Conservation (phyloP, 2,888 invertebrate species). For the Hirtodrosophila histrioides region DNA sequence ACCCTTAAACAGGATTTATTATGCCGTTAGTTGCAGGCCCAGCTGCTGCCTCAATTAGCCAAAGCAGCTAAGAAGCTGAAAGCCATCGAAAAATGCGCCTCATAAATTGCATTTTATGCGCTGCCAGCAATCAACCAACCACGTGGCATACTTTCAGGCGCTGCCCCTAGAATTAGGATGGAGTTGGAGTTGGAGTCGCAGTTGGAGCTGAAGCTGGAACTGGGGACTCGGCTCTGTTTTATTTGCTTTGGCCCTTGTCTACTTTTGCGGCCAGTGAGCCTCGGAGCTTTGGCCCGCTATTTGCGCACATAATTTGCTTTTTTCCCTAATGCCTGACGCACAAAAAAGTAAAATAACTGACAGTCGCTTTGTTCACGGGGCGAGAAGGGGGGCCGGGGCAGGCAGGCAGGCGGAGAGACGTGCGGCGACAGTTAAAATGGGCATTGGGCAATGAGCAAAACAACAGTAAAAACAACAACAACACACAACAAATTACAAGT, state of each 20-base stretch:
- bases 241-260: conserved; percentile 23
- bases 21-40: conserved; percentile 53
- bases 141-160: conserved; percentile 44
- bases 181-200: not conserved
- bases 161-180: conserved; percentile 10
- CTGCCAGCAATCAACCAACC: conserved; percentile 34
- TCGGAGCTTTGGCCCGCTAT: conserved; percentile 31
- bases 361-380: conserved; percentile 13
- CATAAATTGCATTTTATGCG: conserved; percentile 59
- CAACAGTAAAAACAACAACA: conserved; percentile 3
- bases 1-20: conserved; percentile 57
- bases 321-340: conserved; percentile 50
- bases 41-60: conserved; percentile 44
- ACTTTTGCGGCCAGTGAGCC: conserved; percentile 2
- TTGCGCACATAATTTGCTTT: conserved; percentile 49
- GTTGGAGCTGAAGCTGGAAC: not conserved
- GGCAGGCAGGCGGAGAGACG: conserved; percentile 5
- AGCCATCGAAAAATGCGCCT: conserved; percentile 31
- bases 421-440: conserved; percentile 34
- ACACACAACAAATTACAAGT: not conserved
- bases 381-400: not conserved
- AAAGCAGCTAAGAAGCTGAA: conserved; percentile 34
- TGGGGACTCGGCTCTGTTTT: not conserved
- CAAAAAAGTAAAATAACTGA: conserved; percentile 34
- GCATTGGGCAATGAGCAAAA: conserved; percentile 30